Conservation (phyloP, 2,797 vertebrate genomes). For the Cebuella pygmaea region DNA sequence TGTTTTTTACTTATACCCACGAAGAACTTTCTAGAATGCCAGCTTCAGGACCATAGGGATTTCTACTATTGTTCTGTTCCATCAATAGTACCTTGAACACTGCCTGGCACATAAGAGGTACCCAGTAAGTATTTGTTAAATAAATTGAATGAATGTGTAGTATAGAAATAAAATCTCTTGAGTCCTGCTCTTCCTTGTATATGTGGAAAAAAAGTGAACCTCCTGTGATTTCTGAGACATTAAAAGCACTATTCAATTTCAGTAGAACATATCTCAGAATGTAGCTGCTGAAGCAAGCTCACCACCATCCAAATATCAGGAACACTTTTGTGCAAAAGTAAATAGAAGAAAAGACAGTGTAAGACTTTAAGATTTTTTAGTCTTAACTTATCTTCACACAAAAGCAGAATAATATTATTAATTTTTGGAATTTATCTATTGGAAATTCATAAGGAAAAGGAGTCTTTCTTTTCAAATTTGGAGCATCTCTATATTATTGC, state of each 20-base stretch:
- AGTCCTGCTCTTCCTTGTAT: background rate
- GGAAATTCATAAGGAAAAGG: background rate
- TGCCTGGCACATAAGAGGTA: background rate
- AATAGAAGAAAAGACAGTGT: background rate
- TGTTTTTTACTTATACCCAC: background rate
- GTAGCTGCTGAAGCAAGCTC: background rate
- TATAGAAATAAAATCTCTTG: background rate
- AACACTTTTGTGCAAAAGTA: background rate
- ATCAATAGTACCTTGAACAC: background rate
- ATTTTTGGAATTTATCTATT: background rate
- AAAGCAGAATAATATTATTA: background rate
- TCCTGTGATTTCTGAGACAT: background rate
- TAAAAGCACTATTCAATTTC: background rate
- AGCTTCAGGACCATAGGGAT: background rate
- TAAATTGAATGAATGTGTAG: background rate
- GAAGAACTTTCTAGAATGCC: background rate
- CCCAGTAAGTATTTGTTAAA: background rate
- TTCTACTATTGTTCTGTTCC: background rate
- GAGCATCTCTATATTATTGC: background rate
- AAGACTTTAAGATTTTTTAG: background rate
- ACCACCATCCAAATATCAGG: background rate
- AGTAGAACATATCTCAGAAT: background rate
- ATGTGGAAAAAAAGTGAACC: background rate
- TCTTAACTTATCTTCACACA: constrained; percentile 1
- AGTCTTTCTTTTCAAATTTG: background rate